Percentiles rank a stretch among this genome's conserved stretches.
These are phyloP conservation scores for Mythimna ferrago DNA, from an alignment of 2,888 invertebrate genomes.

Conservation along the genomic window DNA sequence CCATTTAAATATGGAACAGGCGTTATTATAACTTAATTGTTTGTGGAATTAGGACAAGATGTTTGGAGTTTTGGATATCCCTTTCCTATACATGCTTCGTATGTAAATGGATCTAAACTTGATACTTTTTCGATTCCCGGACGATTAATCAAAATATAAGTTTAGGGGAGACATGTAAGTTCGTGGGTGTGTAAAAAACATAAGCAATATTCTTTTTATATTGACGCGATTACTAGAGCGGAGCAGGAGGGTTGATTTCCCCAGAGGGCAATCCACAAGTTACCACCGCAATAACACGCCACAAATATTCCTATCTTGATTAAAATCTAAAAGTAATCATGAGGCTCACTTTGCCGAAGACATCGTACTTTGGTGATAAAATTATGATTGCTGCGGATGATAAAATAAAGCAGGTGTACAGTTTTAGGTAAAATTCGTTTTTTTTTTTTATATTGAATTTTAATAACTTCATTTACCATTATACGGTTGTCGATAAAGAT, in stretches of 20 bases:
- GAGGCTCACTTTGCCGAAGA: constrained; percentile 64
- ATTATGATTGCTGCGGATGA: constrained; percentile 19
- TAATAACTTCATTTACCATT: not conserved
- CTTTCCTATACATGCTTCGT: constrained; percentile 9
- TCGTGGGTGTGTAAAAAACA: constrained; percentile 40
- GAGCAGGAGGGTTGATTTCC: constrained; percentile 75
- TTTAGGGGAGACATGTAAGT: constrained; percentile 11
- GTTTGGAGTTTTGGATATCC: constrained; percentile 18
- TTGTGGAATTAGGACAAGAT: constrained; percentile 54
- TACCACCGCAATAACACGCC: constrained; percentile 68
- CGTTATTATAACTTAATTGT: constrained; percentile 53
- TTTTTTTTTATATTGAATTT: not conserved
- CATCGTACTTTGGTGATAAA: constrained; percentile 43
- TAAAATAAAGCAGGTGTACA: constrained; percentile 29
- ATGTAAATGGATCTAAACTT: not conserved
- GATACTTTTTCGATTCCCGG: not conserved
- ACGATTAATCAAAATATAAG: constrained; percentile 3
- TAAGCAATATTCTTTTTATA: constrained; percentile 36
- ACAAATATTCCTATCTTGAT: constrained; percentile 76
- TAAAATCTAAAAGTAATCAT: constrained; percentile 80
- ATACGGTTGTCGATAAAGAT: not conserved
- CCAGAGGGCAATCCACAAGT: constrained; percentile 75
- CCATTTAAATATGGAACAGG: constrained; percentile 76
- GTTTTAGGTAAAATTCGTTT: not conserved
- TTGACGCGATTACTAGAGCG: constrained; percentile 26